Base-by-base conservation (phyloP, 1,140 invertebrate species). In the Drosophila dunni region DNA sequence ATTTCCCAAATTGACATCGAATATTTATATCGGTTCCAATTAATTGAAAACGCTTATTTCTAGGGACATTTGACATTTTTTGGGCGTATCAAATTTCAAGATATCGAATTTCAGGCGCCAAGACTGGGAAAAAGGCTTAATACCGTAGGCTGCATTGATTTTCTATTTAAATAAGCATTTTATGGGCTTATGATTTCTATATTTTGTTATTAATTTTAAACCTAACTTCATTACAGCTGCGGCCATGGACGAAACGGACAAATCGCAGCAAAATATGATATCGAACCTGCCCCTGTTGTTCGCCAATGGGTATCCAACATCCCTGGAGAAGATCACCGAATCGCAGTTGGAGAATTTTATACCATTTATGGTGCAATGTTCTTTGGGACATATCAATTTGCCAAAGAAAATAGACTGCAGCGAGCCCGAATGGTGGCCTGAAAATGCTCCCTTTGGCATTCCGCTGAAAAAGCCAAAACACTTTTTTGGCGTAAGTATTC, bases 291-390 rank as follows among this genome's bases (percentile, higher is more conserved):
- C 95, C 73, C 93, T 96, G 65, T 90, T 96, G 54, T 96, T 96
- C 82, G 94, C 94, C 46, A 94, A 95, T 86, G 95, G 95, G 63
- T 95, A 95, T 92, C 95, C 95, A 45, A 95, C 94, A 56, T 95
- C 95, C 13, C 91, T 96, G 58, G 94, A 94, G 58, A 94, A 94
- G 81, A 95, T 95, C 51, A 93, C 93, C 33, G 90, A 94, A 79
- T 84, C 83, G 34, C 94, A 96, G 79, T 83, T 96, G 72, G 95
- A 96, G 92, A 94, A 94, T 60, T 96, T 96, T 85, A 94, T 96
- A 82, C 94, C 95, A 64, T 96, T 96, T 81, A 95, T 96, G 95
- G 94, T 96, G 56, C 94, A 95, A 83, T 96, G 95, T 93, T 96
- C 95, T 36, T 94, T 94, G 92, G 95, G 95, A 20, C 94, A 95